Evolutionary conservation across 64 coral and sea anemone species (phyloP).

Genomic region (Porites australiensis): DNA sequence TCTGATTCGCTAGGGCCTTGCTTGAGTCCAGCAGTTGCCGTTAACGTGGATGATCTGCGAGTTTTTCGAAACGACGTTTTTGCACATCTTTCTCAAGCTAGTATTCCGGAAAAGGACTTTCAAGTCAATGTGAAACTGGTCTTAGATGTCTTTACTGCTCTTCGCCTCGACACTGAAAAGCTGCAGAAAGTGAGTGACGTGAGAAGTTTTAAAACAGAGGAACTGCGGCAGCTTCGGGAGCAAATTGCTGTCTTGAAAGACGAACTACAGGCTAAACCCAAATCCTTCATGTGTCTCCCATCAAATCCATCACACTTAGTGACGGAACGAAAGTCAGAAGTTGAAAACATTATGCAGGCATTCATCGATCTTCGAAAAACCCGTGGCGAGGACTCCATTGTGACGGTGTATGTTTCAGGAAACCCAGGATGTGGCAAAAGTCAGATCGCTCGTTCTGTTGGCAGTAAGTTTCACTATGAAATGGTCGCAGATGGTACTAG

Average conservation of each 20-base stretch:
- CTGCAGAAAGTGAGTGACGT: slow-evolving; percentile 15
- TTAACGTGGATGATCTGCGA: slow-evolving; percentile 5
- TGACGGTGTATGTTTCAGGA: neutral
- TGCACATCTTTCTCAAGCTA: slow-evolving; percentile 29
- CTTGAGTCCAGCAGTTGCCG: slow-evolving; percentile 6
- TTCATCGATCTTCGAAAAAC: neutral
- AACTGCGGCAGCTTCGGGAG: slow-evolving; percentile 30
- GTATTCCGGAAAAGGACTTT: slow-evolving; percentile 36
- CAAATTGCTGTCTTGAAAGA: slow-evolving; percentile 19
- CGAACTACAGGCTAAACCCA: neutral
- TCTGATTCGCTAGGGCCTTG: slow-evolving; percentile 44
- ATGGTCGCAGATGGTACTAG: neutral
- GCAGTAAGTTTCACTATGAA: slow-evolving; percentile 36
- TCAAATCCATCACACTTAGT: slow-evolving; percentile 55
- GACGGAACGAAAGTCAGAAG: neutral
- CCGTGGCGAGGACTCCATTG: neutral
- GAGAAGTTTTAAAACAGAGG: neutral
- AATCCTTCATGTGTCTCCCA: slow-evolving; percentile 58
- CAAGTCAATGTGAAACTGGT: slow-evolving; percentile 18
- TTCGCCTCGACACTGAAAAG: slow-evolving; percentile 33
- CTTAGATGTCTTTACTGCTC: slow-evolving; percentile 19
- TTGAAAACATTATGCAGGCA: neutral
- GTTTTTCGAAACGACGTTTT: slow-evolving; percentile 21
- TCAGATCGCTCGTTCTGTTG: slow-evolving; percentile 37
- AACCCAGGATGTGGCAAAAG: slow-evolving; percentile 22